A percentile compares a stretch with the other conserved stretches of the same genome.
Conservation (phyloP, 2,888 invertebrate species). For the Acrobasis suavella region DNA sequence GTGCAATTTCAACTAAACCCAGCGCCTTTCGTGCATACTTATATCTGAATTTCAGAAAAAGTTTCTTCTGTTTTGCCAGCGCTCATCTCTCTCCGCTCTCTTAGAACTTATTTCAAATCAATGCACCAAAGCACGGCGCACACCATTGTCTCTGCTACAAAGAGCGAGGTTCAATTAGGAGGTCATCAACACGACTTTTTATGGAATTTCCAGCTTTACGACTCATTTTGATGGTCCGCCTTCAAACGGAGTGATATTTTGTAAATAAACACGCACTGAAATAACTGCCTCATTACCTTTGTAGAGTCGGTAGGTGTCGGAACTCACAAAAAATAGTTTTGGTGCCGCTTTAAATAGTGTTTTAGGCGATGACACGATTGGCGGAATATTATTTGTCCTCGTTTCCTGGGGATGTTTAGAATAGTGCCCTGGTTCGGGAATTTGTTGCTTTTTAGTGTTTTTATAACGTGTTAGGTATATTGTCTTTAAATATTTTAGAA, state of each 20-base stretch:
- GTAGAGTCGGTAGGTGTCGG: slow-evolving; percentile 73
- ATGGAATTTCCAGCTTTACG: slow-evolving; percentile 80
- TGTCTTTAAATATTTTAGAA: not conserved
- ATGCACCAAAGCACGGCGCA: slow-evolving; percentile 56
- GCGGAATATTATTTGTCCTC: slow-evolving; percentile 21
- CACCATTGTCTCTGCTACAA: slow-evolving; percentile 78
- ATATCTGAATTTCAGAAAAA: too few species aligned
- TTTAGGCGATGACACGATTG: slow-evolving; percentile 36
- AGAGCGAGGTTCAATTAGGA: slow-evolving; percentile 75
- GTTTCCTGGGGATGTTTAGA: slow-evolving; percentile 24
- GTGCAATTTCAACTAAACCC: too few species aligned
- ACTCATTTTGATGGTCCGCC: slow-evolving; percentile 81
- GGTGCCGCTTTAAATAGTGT: slow-evolving; percentile 45
- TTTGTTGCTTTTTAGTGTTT: not conserved
- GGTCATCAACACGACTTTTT: slow-evolving; percentile 82
- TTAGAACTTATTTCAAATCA: slow-evolving; percentile 57
- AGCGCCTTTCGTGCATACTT: too few species aligned
- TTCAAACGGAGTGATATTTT: slow-evolving; percentile 83
- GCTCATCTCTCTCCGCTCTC: not conserved
- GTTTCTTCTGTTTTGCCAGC: slow-evolving; percentile 17
- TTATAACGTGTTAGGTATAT: not conserved
- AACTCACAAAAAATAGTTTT: slow-evolving; percentile 38
- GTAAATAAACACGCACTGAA: slow-evolving; percentile 82
- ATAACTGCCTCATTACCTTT: slow-evolving; percentile 80
- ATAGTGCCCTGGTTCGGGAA: not conserved